These are phyloP conservation scores for Paratilapia polleni DNA, from an alignment of 2,113 vertebrate species.

Conservation along the genomic window DNA sequence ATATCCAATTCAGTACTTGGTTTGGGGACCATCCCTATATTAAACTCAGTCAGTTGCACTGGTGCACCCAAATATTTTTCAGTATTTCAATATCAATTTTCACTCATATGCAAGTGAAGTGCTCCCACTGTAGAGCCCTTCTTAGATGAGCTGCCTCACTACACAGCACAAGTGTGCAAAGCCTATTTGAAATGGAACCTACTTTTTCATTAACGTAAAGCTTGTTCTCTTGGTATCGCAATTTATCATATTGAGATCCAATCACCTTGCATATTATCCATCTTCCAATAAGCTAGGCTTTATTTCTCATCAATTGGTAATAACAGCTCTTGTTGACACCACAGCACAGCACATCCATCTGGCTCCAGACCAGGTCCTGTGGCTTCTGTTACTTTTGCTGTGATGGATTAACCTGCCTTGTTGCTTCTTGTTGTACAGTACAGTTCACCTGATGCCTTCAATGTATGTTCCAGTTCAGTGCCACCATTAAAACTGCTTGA, in stretches of 20 bases:
- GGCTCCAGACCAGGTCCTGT: constrained; percentile 37
- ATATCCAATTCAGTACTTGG: background rate
- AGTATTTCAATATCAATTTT: background rate
- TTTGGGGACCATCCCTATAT: background rate
- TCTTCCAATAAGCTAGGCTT: constrained; percentile 13
- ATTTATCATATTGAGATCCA: constrained; percentile 26
- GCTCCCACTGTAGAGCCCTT: background rate
- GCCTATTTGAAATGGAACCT: background rate
- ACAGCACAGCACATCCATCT: constrained; percentile 9
- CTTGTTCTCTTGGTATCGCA: background rate
- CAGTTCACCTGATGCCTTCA: constrained; percentile 34
- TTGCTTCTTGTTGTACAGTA: constrained; percentile 14
- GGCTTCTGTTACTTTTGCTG: constrained; percentile 32
- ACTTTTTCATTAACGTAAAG: constrained; percentile 10
- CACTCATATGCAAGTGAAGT: background rate
- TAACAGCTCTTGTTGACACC: constrained; percentile 47
- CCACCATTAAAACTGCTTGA: background rate
- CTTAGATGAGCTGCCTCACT: background rate
- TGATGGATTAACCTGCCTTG: constrained; percentile 42
- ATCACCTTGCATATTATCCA: constrained; percentile 21
- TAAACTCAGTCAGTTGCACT: background rate
- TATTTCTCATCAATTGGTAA: constrained; percentile 40
- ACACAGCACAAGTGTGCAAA: background rate
- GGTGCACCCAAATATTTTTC: background rate
- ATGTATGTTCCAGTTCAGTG: constrained; percentile 12